Evolutionary conservation across 2,888 invertebrate genomes (phyloP).

Genomic region (Crepidodera aurea): DNA sequence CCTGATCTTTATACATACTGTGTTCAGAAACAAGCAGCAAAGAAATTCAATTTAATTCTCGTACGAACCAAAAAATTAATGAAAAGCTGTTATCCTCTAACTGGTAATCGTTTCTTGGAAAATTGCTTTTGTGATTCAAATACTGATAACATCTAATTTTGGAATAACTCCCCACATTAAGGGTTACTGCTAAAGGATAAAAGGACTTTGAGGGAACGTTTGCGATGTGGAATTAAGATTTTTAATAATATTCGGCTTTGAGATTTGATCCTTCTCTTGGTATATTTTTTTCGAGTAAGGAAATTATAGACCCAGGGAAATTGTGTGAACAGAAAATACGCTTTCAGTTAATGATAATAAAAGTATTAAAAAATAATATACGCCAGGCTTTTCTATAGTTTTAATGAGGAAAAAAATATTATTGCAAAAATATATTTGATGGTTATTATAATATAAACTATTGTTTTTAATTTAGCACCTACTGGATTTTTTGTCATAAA

Average conservation of each 20-base stretch:
- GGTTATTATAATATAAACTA: too few relatives aligned
- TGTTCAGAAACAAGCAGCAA: not conserved
- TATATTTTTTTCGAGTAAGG: not conserved
- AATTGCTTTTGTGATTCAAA: slow-evolving; percentile 17
- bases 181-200: not conserved
- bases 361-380: too few relatives aligned
- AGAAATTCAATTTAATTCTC: slow-evolving; percentile 4
- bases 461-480: too few relatives aligned
- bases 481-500: too few relatives aligned
- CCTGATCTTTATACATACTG: too few relatives aligned
- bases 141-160: slow-evolving; percentile 19
- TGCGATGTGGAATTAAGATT: slow-evolving; percentile 6
- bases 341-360: too few relatives aligned
- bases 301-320: too few relatives aligned
- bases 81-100: slow-evolving; percentile 11
- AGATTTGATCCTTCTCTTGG: not conserved
- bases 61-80: slow-evolving; percentile 8
- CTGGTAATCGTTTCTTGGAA: slow-evolving; percentile 11
- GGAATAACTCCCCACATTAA: slow-evolving; percentile 7
- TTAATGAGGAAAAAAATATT: too few relatives aligned
- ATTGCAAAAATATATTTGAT: too few relatives aligned
- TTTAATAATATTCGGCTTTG: slow-evolving; percentile 4
- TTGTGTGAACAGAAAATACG: too few relatives aligned
- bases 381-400: too few relatives aligned
- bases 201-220: not conserved